These are phyloP conservation scores for Schizopygopsis pylzovi DNA, from an alignment of 2,797 vertebrate genomes.

Conservation along the genomic window DNA sequence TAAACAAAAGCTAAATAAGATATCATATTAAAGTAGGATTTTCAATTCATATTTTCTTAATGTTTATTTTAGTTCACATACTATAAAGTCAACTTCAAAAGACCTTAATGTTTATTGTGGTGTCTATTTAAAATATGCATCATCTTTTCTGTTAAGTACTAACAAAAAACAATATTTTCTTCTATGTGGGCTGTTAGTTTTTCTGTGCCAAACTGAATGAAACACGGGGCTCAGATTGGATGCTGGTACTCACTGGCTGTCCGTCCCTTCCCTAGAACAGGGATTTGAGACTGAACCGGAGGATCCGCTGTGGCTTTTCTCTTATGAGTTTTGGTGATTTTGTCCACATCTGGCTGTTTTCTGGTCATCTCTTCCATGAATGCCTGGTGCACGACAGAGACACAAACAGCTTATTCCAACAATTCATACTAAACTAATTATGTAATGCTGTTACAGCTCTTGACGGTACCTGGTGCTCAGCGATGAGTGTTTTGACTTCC, in stretches of 20 bases:
- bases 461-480: slow-evolving; percentile 90
- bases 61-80: background rate
- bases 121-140: background rate
- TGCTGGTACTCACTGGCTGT: slow-evolving; percentile 84
- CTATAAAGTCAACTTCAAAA: background rate
- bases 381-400: slow-evolving; percentile 73
- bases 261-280: slow-evolving; percentile 91
- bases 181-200: background rate
- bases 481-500: slow-evolving; percentile 93
- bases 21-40: background rate
- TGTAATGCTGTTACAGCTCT: background rate
- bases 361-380: slow-evolving; percentile 99
- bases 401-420: background rate
- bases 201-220: background rate
- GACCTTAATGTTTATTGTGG: background rate
- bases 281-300: slow-evolving; percentile 91
- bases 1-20: background rate
- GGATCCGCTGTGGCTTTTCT: slow-evolving; percentile 83
- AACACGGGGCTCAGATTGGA: background rate
- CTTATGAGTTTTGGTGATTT: slow-evolving; percentile 98
- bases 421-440: background rate
- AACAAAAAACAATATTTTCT: background rate
- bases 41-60: background rate
- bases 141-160: background rate
- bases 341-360: slow-evolving; percentile 99